Base-by-base conservation (phyloP, 2,888 invertebrate species). In the Andrena flavipes region DNA sequence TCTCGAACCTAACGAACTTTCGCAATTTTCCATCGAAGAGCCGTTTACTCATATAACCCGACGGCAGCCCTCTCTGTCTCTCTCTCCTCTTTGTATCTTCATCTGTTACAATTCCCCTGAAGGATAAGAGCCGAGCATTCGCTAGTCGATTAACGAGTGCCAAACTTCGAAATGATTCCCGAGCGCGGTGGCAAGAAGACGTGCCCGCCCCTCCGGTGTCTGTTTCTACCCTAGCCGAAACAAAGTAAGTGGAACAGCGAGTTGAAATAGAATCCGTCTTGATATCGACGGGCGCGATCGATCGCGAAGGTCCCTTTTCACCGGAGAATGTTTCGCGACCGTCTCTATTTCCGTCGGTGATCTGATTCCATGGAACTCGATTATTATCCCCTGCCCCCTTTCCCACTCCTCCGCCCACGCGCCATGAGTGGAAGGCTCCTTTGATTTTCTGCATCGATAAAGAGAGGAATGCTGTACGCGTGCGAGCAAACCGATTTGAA, bases 311-410 rank as follows among this genome's bases (percentile, higher is more conserved):
- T 26, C 67, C 26, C 23, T 63, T 51, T 74, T 69, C 54, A 26
- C 30, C 29, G 48, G 23, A 20, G 72, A 73, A 76, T 73, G 49
- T 63, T 54, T 56, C 35, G 51, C 72, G 63, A 73, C 71, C 73
- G 71, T 82, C 75, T 73, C 67, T 71, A 76, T 85, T 83, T 85
- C 81, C 56, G 59, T 62, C 51, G 74, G 65, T 73, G 84, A 87
- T 85, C 79, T 75, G 79, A 87, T 85, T 85, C 54, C 76, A 23
- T 49, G 64, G 42, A 65, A 83, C 72, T 87, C 84, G 72, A 85
- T 87, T 85, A 84, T 84, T 68, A 77, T 77, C 33, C 74, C 51
- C n/a, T n/a, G n/a, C n/a, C n/a, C 10, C 16, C 6, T 2, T 6
- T 16, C 42, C 42, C 0, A 13, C 42, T 2, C 59, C 7, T 16